phyloP scores from a whole-genome alignment of 2,113 vertebrate species.

The Odobenus rosmarus region DNA sequence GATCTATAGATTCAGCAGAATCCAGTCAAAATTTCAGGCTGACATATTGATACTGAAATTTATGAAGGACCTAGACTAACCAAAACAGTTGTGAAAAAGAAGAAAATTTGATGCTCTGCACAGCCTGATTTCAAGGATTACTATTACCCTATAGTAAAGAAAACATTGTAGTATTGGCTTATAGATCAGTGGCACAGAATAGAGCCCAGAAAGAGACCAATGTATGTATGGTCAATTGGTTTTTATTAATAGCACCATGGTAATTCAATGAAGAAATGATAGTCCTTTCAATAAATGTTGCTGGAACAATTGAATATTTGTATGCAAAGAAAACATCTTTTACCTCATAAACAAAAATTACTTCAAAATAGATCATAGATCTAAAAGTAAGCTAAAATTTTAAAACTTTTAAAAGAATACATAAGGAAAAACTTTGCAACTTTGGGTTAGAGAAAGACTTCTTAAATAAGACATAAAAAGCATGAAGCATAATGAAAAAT shows the following conservation, averaged over 20 bases:
- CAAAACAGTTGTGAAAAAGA: not conserved
- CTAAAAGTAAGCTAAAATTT: not conserved
- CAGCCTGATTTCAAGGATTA: not conserved
- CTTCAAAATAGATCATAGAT: not conserved
- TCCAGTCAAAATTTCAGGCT: not conserved
- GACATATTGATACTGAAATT: not conserved
- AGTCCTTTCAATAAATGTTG: not conserved
- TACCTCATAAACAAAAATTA: not conserved
- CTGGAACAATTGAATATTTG: not conserved
- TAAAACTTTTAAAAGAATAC: not conserved
- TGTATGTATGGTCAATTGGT: not conserved
- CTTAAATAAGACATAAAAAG: not conserved
- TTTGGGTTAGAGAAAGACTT: not conserved
- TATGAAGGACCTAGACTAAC: not conserved
- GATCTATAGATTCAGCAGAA: not conserved
- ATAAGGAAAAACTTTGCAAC: not conserved
- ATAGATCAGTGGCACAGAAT: not conserved
- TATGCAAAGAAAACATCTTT: not conserved
- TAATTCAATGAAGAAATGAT: conserved; percentile 1
- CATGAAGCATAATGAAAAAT: not conserved
- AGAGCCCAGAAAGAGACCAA: not conserved
- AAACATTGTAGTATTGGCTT: not conserved
- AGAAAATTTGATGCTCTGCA: not conserved
- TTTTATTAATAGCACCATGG: not conserved
- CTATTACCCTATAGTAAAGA: not conserved